Conservation (phyloP, 2,888 invertebrate genomes). For the Uloborus plumipes region DNA sequence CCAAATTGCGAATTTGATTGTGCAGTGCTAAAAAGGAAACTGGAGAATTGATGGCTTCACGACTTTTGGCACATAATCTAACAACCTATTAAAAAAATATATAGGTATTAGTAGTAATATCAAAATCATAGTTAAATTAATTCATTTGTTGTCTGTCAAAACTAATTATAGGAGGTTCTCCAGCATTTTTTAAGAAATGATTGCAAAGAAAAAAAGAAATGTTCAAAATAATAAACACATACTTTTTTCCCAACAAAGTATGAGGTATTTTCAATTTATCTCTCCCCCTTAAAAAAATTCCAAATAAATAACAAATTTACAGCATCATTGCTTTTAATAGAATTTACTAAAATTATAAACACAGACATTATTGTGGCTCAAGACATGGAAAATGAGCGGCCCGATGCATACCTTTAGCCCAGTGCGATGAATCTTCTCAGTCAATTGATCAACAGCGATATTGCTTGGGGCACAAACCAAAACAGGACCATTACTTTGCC, state of each 20-base stretch:
- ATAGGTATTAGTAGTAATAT: not conserved
- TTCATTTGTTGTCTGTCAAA: too few species aligned
- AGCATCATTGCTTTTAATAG: not conserved
- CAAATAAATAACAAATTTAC: not conserved
- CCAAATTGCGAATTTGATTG: slow-evolving; percentile 95
- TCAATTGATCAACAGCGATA: slow-evolving; percentile 98
- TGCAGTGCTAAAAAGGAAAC: slow-evolving; percentile 97
- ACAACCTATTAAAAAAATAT: slow-evolving; percentile 75
- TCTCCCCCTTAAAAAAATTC: too few species aligned
- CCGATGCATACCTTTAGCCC: slow-evolving; percentile 81
- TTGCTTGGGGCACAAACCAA: slow-evolving; percentile 99
- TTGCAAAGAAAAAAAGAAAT: too few species aligned
- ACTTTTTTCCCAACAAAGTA: too few species aligned
- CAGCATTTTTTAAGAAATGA: too few species aligned
- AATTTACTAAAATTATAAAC: not conserved
- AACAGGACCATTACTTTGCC: slow-evolving; percentile 90
- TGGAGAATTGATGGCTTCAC: slow-evolving; percentile 97
- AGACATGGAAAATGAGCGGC: not conserved
- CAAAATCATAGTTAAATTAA: too few species aligned
- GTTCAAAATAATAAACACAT: too few species aligned
- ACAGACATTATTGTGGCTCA: not conserved
- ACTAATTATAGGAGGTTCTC: too few species aligned
- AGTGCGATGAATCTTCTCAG: slow-evolving; percentile 97
- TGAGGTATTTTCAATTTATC: too few species aligned
- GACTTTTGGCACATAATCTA: slow-evolving; percentile 94